Percentiles rank a stretch among this genome's conserved stretches.
These are phyloP conservation scores for Trachelus troglodyta DNA, from an alignment of 2,888 invertebrate genomes.

Conservation along the genomic window DNA sequence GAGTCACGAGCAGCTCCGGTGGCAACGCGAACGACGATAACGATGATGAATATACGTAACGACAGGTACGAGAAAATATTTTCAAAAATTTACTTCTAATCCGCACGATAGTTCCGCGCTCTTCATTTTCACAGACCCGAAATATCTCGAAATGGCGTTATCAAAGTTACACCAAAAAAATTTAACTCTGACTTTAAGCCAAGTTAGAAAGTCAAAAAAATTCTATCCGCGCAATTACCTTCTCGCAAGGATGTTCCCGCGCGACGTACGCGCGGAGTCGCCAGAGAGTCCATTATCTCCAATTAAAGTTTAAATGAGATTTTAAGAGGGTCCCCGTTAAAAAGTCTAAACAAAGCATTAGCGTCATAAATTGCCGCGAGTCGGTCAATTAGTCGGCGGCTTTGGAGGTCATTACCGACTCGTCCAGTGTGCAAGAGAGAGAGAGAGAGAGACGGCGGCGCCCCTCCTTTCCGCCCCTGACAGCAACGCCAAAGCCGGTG, in stretches of 20 bases:
- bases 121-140: not conserved
- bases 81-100: not conserved
- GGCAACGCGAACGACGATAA: not conserved
- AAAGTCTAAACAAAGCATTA: constrained; percentile 26
- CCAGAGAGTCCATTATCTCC: not conserved
- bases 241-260: rapidly evolving
- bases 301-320: constrained; percentile 18
- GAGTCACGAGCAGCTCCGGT: not conserved
- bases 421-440: not conserved
- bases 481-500: not conserved
- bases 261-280: not conserved
- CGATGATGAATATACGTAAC: not conserved
- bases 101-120: no score
- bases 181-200: not conserved
- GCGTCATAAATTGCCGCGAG: constrained; percentile 23
- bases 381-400: constrained; percentile 24
- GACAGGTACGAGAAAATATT: not conserved
- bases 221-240: no score
- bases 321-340: constrained; percentile 21
- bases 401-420: not conserved
- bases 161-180: not conserved
- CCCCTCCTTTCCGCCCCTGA: no score
- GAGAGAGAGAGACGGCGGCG: no score
- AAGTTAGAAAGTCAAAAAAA: no score
- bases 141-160: no score